phyloP scores from a whole-genome alignment of 2,113 vertebrate species.

The Campylomormyrus numenius region DNA sequence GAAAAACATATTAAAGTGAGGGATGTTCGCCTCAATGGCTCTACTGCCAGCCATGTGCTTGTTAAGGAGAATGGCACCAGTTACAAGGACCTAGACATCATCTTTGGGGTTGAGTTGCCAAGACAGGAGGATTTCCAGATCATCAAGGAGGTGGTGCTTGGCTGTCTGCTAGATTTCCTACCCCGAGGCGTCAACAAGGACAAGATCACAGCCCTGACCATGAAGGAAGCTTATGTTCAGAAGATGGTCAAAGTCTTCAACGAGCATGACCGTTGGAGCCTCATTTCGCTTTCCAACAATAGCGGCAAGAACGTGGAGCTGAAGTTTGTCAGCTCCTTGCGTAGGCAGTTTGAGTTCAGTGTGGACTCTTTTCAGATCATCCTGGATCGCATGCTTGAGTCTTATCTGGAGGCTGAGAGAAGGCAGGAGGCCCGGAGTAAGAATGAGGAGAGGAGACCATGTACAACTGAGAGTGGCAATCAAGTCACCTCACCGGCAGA shows the following conservation, averaged over 20 bases:
- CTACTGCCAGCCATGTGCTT: slow-evolving; percentile 89
- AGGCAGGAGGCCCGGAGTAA: slow-evolving; percentile 33
- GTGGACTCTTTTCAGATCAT: slow-evolving; percentile 96
- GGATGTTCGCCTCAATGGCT: slow-evolving; percentile 88
- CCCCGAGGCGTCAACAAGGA: slow-evolving; percentile 86
- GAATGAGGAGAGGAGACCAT: slow-evolving; percentile 32
- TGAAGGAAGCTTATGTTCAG: slow-evolving; percentile 94
- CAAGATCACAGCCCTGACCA: slow-evolving; percentile 80
- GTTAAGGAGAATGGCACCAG: slow-evolving; percentile 78
- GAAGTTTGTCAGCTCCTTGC: slow-evolving; percentile 81
- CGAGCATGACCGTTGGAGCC: slow-evolving; percentile 86
- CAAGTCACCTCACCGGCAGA: not conserved
- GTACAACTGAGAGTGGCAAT: not conserved
- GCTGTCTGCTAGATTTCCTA: slow-evolving; percentile 80
- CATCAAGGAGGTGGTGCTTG: slow-evolving; percentile 83
- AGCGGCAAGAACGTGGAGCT: slow-evolving; percentile 92
- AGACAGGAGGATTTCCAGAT: slow-evolving; percentile 84
- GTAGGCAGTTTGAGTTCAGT: slow-evolving; percentile 95
- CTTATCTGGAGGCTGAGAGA: slow-evolving; percentile 65
- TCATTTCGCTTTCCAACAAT: slow-evolving; percentile 94
- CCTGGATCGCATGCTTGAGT: slow-evolving; percentile 74
- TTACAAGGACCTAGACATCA: slow-evolving; percentile 94
- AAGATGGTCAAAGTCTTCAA: slow-evolving; percentile 96
- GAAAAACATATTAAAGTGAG: slow-evolving; percentile 74
- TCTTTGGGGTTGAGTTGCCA: slow-evolving; percentile 84